Conservation (phyloP, 2,888 invertebrate genomes). For the Stictocephala bisonia region DNA sequence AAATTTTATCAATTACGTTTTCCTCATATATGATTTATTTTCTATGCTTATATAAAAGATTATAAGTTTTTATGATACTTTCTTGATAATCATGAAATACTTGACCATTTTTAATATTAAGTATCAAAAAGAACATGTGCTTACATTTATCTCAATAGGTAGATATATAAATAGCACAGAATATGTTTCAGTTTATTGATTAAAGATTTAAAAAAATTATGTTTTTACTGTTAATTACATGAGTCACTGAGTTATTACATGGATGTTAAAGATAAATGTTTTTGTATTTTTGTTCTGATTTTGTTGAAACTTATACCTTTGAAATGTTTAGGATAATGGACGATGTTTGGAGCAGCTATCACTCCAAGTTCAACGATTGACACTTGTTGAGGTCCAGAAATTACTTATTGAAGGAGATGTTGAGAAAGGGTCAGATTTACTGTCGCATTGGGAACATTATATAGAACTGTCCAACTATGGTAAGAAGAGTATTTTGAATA, state of each 20-base stretch:
- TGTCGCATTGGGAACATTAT: slow-evolving; percentile 24
- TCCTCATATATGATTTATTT: too few relatives aligned
- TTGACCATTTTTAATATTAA: too few relatives aligned
- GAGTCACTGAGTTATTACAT: background rate
- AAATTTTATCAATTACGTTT: too few relatives aligned
- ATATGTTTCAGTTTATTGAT: too few relatives aligned
- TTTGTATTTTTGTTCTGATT: background rate
- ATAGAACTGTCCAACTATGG: slow-evolving; percentile 11
- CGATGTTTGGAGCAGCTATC: slow-evolving; percentile 15
- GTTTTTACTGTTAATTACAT: background rate
- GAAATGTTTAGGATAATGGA: slow-evolving; percentile 26
- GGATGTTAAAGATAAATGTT: background rate
- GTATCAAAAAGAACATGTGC: too few relatives aligned
- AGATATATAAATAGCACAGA: too few relatives aligned
- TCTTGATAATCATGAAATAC: too few relatives aligned
- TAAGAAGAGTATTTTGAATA: background rate
- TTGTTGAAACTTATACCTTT: background rate
- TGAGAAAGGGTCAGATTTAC: background rate
- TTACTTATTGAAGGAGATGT: slow-evolving; percentile 8
- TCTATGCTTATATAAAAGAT: too few relatives aligned
- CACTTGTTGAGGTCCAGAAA: slow-evolving; percentile 30
- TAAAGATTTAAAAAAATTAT: too few relatives aligned
- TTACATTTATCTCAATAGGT: too few relatives aligned
- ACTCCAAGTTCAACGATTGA: slow-evolving; percentile 2
- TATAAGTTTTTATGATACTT: too few relatives aligned